phyloP scores from a whole-genome alignment of 2,113 vertebrate genomes.

The Thinocorus orbignyianus region DNA sequence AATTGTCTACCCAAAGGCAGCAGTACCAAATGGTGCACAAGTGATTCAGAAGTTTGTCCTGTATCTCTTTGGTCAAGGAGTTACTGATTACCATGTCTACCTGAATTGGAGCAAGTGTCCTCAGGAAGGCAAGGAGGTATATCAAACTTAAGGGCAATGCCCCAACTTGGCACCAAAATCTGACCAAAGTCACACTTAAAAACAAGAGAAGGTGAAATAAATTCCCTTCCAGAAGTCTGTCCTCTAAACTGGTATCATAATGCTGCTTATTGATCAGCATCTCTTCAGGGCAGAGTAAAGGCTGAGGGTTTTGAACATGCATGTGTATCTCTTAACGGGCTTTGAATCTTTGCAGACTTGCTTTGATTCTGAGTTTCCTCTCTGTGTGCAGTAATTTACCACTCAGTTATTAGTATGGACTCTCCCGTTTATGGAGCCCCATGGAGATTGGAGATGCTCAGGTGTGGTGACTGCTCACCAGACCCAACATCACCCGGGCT shows the following conservation, averaged over 20 bases:
- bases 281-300: not conserved
- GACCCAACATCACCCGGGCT: not conserved
- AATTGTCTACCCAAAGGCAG: not conserved
- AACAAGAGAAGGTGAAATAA: not conserved
- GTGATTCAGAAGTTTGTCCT: not conserved
- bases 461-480: fast-evolving
- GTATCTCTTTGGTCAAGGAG: not conserved
- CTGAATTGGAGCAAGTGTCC: not conserved
- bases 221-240: not conserved
- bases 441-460: fast-evolving
- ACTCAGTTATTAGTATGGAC: fast-evolving
- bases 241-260: not conserved
- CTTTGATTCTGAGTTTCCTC: not conserved
- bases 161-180: not conserved
- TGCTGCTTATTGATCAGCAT: not conserved
- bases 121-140: not conserved
- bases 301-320: not conserved
- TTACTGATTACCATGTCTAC: not conserved
- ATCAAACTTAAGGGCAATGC: not conserved
- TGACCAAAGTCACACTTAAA: not conserved
- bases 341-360: not conserved
- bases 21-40: fast-evolving
- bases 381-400: too few species aligned
- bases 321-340: not conserved
- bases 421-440: not conserved